phyloP scores from a whole-genome alignment of 1,140 invertebrate species.

The Conus ventricosus region DNA sequence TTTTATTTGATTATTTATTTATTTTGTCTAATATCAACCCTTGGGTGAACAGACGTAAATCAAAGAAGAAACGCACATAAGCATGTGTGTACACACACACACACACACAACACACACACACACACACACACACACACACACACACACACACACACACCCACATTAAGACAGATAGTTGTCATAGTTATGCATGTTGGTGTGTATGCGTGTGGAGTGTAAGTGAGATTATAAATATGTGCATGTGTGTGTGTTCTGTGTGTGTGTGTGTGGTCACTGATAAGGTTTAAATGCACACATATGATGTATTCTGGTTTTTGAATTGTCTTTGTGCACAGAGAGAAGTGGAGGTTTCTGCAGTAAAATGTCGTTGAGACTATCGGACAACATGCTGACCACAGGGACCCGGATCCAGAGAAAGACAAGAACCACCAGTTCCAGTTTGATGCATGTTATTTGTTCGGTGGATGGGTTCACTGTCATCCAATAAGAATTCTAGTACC shows the following conservation, averaged over 20 bases:
- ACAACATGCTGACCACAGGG: background rate
- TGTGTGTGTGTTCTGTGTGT: background rate
- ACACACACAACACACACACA: too few species aligned
- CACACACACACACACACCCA: too few species aligned
- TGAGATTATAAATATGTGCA: background rate
- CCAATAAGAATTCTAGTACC: background rate
- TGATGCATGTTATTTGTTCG: constrained; percentile 17
- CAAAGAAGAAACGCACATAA: too few species aligned
- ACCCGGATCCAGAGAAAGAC: background rate
- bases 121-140: too few species aligned
- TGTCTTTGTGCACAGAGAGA: constrained; percentile 8
- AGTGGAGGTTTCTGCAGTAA: background rate
- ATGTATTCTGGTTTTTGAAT: too few species aligned
- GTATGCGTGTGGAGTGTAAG: background rate
- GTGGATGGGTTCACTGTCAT: background rate
- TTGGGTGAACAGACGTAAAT: too few species aligned
- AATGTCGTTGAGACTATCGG: background rate
- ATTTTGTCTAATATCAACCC: too few species aligned
- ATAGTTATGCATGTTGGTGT: background rate
- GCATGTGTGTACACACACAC: too few species aligned
- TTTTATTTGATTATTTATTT: too few species aligned
- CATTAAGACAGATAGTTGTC: too few species aligned
- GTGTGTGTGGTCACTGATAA: background rate
- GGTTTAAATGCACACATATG: too few species aligned
- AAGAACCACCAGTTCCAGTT: background rate